Base-by-base conservation (phyloP, 2,113 vertebrate genomes). In the Myanophis thanlyinensis region DNA sequence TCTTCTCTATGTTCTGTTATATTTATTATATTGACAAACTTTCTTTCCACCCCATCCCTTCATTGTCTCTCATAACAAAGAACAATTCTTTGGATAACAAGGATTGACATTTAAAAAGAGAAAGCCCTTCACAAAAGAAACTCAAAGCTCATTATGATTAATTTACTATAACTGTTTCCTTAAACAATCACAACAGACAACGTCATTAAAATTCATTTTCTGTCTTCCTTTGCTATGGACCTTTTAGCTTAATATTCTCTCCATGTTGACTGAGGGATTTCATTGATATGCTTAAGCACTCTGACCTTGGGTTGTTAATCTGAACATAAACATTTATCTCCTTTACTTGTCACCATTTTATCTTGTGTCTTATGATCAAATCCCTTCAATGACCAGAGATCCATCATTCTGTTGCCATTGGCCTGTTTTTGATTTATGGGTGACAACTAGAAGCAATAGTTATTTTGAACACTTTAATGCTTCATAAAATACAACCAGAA, bases 271-370 rank as follows among this genome's bases (percentile, higher is more conserved):
- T 94, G 93, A 96, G 95, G 97, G 97, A 94, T 95, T 93, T 98
- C 97, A 98, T 97, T 98, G 97, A 98, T 98, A 98, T 97, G 97
- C 97, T 95, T 95, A 94, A 87, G 84, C 96, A 96, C 94, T 96
- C 88, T 98, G 97, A 98, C 98, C 97, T 98, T 98, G 98, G 94
- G 92, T 97, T 97, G 94, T 96, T 97, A 97, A 98, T 98, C 97
- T 96, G 94, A 96, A 95, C 93, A 91, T 51, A 97, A 96, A 97
- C 97, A 98, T 98, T 97, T 97, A 97, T 98, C 97, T 98, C 67
- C 51, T 94, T 94, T 97, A 95, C 97, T 96, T 95, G 95, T 97
- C 97, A 94, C 95, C 95, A 91, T 95, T 98, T 97, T 96, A 98
- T 94, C 90, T 96, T 96, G 93, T 97, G 96, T 98, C 95, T 97